Evolutionary conservation across 2,113 vertebrate genomes (phyloP), one percentile per base, ranked within the genome.

Genomic region (Elgaria multicarinata): DNA sequence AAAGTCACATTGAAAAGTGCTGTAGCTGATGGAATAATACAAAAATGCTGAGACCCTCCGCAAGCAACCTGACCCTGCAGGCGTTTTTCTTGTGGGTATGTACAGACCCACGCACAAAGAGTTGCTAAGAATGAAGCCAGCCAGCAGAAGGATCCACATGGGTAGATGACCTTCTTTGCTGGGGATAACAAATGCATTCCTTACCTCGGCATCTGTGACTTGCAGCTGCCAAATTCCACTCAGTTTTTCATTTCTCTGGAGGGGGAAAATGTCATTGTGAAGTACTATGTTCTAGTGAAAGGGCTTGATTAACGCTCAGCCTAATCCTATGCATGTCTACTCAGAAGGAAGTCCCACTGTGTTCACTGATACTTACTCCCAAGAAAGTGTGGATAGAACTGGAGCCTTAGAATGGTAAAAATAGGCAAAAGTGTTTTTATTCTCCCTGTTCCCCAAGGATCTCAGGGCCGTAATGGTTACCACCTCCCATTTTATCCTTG

Each of bases 171-270:
- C n/a, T 86, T 66, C 82, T 64, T 69, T 36, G 82, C 62, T 36
- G 71, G 6, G 39, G 24, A 4, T 90, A 83, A 94, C 71, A 93
- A 94, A 94, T 89, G 62, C 0, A 89, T 86, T 91, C 90, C 90
- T 89, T 94, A 86, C 80, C 72, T 90, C 89, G 89, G 77, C 90
- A 95, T 91, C 91, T 94, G 90, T 90, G 87, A 22, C 20, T 67
- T 92, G 88, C 89, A 94, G 74, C 67, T 95, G 93, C 90, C 91
- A 86, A 87, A 74, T 71, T 42, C 79, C 88, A 82, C 83, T 93
- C 80, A 83, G 50, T 39, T 92, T 88, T 93, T 92, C 85, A 91
- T n/a, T 6, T 16, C 18, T 58, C 64, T 88, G 20, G 44, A 87
- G 77, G 67, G 87, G 75, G 64, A 92, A 92, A 95, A 90, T 62